These are phyloP conservation scores for Microtus pennsylvanicus DNA, from an alignment of 2,113 vertebrate species.

Conservation along the genomic window DNA sequence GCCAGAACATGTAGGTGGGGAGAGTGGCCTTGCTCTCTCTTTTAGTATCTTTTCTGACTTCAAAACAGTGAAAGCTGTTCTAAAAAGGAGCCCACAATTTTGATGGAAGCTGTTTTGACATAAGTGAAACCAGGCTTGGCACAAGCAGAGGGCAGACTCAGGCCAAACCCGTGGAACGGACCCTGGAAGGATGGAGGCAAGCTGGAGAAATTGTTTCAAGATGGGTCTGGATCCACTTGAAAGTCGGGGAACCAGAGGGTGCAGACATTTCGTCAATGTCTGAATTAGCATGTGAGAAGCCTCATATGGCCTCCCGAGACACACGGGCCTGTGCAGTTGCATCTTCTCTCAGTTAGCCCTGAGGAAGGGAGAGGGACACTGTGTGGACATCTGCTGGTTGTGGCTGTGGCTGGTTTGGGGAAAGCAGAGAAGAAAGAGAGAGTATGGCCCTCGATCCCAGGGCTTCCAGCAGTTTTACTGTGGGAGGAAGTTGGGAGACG, in stretches of 20 bases:
- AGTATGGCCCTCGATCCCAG: not conserved
- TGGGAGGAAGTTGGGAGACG: not conserved
- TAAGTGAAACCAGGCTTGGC: constrained; percentile 76
- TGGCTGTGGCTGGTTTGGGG: not conserved
- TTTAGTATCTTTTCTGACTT: constrained; percentile 46
- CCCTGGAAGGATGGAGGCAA: constrained; percentile 52
- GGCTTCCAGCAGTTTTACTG: not conserved
- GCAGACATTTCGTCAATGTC: constrained; percentile 46
- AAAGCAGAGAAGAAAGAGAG: not conserved
- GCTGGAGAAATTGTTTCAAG: constrained; percentile 74
- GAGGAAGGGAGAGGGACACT: not conserved
- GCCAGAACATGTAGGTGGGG: not conserved
- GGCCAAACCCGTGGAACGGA: constrained; percentile 50
- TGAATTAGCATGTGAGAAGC: not conserved
- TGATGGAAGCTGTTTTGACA: constrained; percentile 69
- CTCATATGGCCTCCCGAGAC: not conserved
- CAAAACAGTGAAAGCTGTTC: constrained; percentile 54
- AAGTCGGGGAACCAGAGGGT: constrained; percentile 34
- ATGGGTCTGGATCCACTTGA: constrained; percentile 72
- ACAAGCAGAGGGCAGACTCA: not conserved
- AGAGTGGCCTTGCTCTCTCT: constrained; percentile 23
- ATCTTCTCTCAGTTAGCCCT: not conserved
- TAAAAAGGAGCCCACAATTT: constrained; percentile 45
- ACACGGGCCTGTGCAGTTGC: not conserved
- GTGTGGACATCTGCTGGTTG: not conserved